Evolutionary conservation across 2,888 invertebrate genomes (phyloP).

Genomic region (Charanyca ferruginea): DNA sequence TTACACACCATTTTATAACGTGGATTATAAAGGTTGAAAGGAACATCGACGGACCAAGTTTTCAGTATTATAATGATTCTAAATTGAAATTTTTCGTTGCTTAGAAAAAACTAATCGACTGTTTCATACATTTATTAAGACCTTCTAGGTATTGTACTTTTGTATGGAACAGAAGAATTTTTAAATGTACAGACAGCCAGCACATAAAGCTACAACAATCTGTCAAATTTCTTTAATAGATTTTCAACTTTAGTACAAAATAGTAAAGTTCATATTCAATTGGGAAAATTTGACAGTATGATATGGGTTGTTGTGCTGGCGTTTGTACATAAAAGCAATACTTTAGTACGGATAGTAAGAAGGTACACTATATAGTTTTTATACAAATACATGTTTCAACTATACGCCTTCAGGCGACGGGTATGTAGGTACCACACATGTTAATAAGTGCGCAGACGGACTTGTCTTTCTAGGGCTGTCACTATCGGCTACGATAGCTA

Average conservation of each 20-base stretch:
- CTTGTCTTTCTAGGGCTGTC: slow-evolving; percentile 38
- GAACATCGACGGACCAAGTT: too few relatives aligned
- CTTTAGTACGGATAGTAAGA: background rate
- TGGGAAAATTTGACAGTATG: too few relatives aligned
- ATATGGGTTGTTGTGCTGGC: too few relatives aligned
- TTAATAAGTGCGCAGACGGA: slow-evolving; percentile 59
- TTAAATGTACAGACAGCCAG: too few relatives aligned
- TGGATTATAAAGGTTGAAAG: background rate
- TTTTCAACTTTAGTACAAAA: too few relatives aligned
- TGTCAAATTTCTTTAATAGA: too few relatives aligned
- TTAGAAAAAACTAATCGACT: background rate
- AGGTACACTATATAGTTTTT: background rate
- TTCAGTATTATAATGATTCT: too few relatives aligned
- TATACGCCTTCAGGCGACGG: slow-evolving; percentile 59
- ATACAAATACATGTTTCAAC: slow-evolving; percentile 33
- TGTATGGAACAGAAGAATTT: too few relatives aligned
- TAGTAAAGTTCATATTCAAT: too few relatives aligned
- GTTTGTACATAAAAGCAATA: too few relatives aligned
- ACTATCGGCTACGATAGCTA: background rate
- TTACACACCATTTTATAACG: background rate
- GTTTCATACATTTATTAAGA: background rate
- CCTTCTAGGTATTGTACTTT: background rate
- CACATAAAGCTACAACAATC: too few relatives aligned
- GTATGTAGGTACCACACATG: slow-evolving; percentile 56
- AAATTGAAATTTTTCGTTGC: too few relatives aligned